Conservation (phyloP, 2,888 invertebrate genomes). For the Drosophila koepferae region DNA sequence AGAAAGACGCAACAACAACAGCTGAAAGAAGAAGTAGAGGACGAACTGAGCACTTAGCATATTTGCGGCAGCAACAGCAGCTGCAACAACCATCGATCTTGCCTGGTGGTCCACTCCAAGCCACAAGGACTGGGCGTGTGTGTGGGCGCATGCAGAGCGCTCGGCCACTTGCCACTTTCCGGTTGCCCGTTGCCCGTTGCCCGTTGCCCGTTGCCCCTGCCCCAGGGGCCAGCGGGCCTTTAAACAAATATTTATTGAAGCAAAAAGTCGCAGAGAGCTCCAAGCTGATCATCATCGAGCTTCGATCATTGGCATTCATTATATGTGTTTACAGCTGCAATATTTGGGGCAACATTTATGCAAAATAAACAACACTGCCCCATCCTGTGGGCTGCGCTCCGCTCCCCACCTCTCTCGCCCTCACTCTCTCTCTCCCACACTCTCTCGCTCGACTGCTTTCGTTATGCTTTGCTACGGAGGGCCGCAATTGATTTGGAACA, state of each 20-base stretch:
- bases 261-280: constrained; percentile 58
- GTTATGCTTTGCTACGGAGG: constrained; percentile 56
- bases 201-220: constrained; percentile 1
- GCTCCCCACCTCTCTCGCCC: neutral
- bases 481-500: constrained; percentile 80
- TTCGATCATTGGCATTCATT: constrained; percentile 50
- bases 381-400: constrained; percentile 1
- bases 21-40: neutral
- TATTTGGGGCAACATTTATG: constrained; percentile 82
- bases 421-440: neutral
- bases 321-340: constrained; percentile 79
- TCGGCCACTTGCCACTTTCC: constrained; percentile 31
- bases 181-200: neutral
- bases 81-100: constrained; percentile 65
- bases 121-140: constrained; percentile 26
- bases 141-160: constrained; percentile 52
- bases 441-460: constrained; percentile 20
- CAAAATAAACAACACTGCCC: constrained; percentile 72
- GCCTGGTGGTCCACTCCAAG: constrained; percentile 61
- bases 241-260: constrained; percentile 77
- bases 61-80: constrained; percentile 71
- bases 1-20: constrained; percentile 40
- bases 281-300: constrained; percentile 23
- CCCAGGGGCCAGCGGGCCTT: constrained; percentile 70
- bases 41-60: constrained; percentile 68